Evolutionary conservation across 2,888 invertebrate species (phyloP).

Genomic region (Phyllotreta cruciferae): DNA sequence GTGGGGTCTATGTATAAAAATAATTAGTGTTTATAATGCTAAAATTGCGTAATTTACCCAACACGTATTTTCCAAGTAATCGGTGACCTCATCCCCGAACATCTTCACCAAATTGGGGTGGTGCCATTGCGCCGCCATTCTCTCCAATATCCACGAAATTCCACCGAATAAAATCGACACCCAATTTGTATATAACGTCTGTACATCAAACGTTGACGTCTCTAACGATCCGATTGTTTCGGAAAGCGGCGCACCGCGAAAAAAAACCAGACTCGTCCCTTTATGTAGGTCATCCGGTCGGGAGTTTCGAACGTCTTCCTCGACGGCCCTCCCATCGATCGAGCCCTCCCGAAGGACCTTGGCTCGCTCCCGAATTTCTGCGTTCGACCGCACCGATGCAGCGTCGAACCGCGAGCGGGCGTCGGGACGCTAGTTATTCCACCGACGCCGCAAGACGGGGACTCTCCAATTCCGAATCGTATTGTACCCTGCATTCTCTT

Average conservation of each 20-base stretch:
- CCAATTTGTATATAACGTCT: neutral
- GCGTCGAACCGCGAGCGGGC: constrained; percentile 2
- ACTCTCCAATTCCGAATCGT: neutral
- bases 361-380: constrained; percentile 13
- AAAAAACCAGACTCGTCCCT: neutral
- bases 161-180: neutral
- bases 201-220: neutral
- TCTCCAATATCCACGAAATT: neutral
- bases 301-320: constrained; percentile 5
- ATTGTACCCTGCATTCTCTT: neutral
- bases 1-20: constrained; percentile 44
- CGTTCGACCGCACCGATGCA: constrained; percentile 8
- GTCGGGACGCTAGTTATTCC: constrained; percentile 2
- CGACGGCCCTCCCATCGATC: neutral
- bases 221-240: neutral
- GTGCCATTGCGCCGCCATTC: constrained; percentile 19
- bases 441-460: neutral
- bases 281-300: constrained; percentile 8
- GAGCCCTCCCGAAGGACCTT: constrained; percentile 2
- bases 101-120: neutral
- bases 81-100: constrained; percentile 1
- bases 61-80: constrained; percentile 15
- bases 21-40: neutral
- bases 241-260: too few species aligned
- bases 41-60: constrained; percentile 18